Evolutionary conservation across 1,140 invertebrate species (phyloP).

Genomic region (Gryllus bimaculatus): DNA sequence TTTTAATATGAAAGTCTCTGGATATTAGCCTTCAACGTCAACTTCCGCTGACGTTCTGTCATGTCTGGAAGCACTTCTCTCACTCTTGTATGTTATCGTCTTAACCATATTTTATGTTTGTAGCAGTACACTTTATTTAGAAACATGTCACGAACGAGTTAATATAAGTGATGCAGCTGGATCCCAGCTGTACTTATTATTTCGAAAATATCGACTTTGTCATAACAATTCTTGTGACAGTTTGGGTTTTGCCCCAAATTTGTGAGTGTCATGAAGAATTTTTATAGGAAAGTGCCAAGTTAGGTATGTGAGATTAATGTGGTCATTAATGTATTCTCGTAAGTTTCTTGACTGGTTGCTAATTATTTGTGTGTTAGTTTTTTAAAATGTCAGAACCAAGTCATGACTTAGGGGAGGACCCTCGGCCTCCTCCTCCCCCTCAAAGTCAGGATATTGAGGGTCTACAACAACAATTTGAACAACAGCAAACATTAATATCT

Average conservation of each 20-base stretch:
- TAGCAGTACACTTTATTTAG: background rate
- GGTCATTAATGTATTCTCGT: background rate
- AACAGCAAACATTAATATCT: conserved; percentile 6
- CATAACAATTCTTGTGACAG: background rate
- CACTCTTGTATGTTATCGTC: background rate
- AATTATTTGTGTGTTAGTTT: background rate
- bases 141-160: background rate
- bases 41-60: conserved; percentile 2
- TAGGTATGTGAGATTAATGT: background rate
- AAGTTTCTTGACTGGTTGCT: background rate
- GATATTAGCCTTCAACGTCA: background rate
- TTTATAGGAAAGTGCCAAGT: background rate
- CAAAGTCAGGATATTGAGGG: background rate
- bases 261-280: background rate
- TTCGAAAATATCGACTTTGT: background rate
- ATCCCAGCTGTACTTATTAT: background rate
- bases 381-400: background rate
- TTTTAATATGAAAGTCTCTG: too few species aligned
- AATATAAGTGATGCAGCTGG: background rate
- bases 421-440: background rate
- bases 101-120: background rate
- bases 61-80: background rate
- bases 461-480: conserved; percentile 10
- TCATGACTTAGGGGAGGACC: background rate
- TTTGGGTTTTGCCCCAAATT: background rate